Evolutionary conservation across 2,888 invertebrate species (phyloP).

Genomic region (Balanococcus diminutus): DNA sequence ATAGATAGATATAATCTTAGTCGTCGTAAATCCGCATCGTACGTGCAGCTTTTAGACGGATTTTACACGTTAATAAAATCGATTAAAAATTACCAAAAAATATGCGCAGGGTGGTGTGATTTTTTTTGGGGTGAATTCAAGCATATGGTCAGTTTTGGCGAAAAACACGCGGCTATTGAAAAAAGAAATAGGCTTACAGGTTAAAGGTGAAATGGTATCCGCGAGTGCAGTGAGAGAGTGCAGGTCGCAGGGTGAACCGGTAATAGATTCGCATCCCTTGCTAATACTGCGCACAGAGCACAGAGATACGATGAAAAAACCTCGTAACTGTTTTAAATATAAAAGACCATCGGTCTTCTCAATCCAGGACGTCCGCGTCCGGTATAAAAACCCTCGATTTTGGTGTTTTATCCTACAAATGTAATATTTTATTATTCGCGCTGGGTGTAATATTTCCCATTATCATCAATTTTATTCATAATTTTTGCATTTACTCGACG

Average conservation of each 20-base stretch:
- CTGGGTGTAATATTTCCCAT: constrained; percentile 55
- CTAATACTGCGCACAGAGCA: not conserved
- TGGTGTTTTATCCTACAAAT: constrained; percentile 46
- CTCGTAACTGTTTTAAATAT: constrained; percentile 24
- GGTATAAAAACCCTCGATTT: constrained; percentile 42
- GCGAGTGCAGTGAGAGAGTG: not conserved
- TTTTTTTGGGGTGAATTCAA: constrained; percentile 4
- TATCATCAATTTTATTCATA: constrained; percentile 55
- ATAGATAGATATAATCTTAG: not conserved
- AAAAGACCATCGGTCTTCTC: constrained; percentile 42
- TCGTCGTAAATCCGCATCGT: not conserved
- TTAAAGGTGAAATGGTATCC: constrained; percentile 50
- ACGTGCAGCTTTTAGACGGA: too few species aligned
- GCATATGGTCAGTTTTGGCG: constrained; percentile 35
- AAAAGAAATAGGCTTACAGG: constrained; percentile 50
- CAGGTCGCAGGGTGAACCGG: constrained; percentile 21
- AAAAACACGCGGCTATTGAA: constrained; percentile 45
- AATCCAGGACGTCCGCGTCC: constrained; percentile 52
- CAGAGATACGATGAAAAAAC: not conserved
- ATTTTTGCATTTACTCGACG: constrained; percentile 51
- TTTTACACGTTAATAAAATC: not conserved
- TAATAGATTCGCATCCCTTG: constrained; percentile 28
- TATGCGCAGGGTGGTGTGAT: not conserved
- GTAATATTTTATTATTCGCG: constrained; percentile 54
- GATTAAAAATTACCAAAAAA: not conserved